Evolutionary conservation across 2,113 vertebrate genomes (phyloP), one percentile per base, ranked within the genome.

Genomic region (Phalacrocorax aristotelis): DNA sequence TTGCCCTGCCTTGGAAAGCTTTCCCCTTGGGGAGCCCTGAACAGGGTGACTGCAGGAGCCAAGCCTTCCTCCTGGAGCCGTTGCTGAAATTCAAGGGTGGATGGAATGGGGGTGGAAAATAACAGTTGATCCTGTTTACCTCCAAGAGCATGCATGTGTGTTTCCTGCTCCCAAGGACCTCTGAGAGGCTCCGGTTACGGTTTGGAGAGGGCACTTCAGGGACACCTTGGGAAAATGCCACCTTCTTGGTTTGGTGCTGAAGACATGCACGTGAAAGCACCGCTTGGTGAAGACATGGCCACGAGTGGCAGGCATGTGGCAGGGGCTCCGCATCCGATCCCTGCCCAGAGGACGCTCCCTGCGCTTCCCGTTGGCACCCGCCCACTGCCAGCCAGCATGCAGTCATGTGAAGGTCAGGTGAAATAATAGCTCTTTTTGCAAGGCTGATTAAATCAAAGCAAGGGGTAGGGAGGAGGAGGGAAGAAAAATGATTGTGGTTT

Each of bases 241-340:
- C 9, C 27, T 38, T 51, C 23, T 87, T 54, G 65, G 42, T 61
- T 89, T 46, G 60, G 60, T 36, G 8, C 34, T 89, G 69, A 62
- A 70, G 38, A 61, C 1, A 2, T 4, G 11, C 8, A 3, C 46
- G 10, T 42, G 40, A 65, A 57, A 61, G 48, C 29, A 20, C 10
- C 1, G 3, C 11, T 4, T 9, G 9, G 23, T 77, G 60, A 80
- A 78, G 52, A 13, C 15, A 68, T 48, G n/a, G 71, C 34, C 15
- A 12, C 0, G 1, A 69, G 55, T 2, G 2, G 55, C 44, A 69
- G 58, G 62, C 26, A 38, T 0, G 2, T n/a, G 58, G 34, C 34
- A 52, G 82, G 69, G 78, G 13, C 20, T 54, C 30, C 7, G 2
- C 2, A 7, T 46, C 71, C 0, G 0, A 34, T 18, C 23, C 26